Conservation (phyloP, 2,797 vertebrate species). For the Borostomias antarcticus region DNA sequence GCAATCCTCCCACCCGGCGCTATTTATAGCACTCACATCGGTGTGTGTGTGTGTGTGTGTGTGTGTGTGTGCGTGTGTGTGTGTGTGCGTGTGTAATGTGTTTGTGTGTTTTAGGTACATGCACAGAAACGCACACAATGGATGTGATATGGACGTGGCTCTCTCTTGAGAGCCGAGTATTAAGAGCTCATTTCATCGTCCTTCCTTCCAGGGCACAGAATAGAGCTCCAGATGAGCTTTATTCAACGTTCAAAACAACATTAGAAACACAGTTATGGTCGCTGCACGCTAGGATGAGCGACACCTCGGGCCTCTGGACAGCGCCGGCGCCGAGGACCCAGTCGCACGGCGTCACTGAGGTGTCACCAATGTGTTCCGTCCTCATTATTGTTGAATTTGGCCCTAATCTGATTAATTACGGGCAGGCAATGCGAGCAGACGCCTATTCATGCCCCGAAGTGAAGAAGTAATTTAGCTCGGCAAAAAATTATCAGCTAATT, state of each 20-base stretch:
- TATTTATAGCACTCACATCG: conserved; percentile 26
- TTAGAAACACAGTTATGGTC: not conserved
- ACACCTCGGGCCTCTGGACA: not conserved
- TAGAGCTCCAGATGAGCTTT: not conserved
- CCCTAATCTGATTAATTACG: conserved; percentile 89
- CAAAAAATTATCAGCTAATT: conserved; percentile 95
- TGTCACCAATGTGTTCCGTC: conserved; percentile 87
- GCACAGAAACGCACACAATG: conserved; percentile 1
- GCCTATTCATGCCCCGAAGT: conserved; percentile 85
- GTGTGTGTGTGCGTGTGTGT: not conserved
- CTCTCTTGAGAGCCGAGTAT: not conserved
- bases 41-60: not conserved
- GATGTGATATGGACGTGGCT: conserved; percentile 10
- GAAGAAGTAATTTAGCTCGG: conserved; percentile 89
- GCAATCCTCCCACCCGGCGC: conserved; percentile 33
- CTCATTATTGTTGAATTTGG: conserved; percentile 91
- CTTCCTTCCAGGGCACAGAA: not conserved
- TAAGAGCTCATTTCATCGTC: conserved; percentile 1
- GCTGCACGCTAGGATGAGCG: not conserved
- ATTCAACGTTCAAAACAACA: not conserved
- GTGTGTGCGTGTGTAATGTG: not conserved
- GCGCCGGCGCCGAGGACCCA: conserved; percentile 82
- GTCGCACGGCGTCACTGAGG: conserved; percentile 85
- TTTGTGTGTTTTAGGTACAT: not conserved
- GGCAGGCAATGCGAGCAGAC: conserved; percentile 85